phyloP scores from a whole-genome alignment of 2,888 invertebrate genomes.

The Spodoptera littoralis region DNA sequence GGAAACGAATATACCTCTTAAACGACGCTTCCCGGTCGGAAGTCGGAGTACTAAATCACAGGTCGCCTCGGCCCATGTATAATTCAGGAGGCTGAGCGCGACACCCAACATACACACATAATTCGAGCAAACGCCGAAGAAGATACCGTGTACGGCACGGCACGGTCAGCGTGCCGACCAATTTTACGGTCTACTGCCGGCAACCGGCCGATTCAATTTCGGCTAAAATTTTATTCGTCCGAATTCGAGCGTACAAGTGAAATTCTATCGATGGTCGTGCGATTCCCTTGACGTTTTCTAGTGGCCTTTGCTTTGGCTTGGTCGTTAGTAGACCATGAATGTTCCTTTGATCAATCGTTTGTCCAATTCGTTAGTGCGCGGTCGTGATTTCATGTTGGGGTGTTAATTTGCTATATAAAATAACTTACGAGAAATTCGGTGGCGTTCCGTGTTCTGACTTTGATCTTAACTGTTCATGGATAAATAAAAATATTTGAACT shows the following conservation, averaged over 20 bases:
- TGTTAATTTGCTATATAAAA: slow-evolving; percentile 43
- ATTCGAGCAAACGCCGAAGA: slow-evolving; percentile 79
- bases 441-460: slow-evolving; percentile 1
- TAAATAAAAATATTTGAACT: background rate
- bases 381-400: slow-evolving; percentile 32
- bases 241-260: slow-evolving; percentile 81
- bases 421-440: slow-evolving; percentile 9
- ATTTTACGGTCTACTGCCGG: slow-evolving; percentile 85
- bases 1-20: slow-evolving; percentile 74
- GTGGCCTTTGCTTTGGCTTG: slow-evolving; percentile 70
- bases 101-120: slow-evolving; percentile 75
- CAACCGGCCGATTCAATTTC: slow-evolving; percentile 86
- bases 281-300: slow-evolving; percentile 72
- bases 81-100: slow-evolving; percentile 82
- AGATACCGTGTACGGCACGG: slow-evolving; percentile 73
- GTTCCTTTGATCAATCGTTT: slow-evolving; percentile 55
- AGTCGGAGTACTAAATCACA: slow-evolving; percentile 82
- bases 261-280: slow-evolving; percentile 80
- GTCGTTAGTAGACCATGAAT: slow-evolving; percentile 62
- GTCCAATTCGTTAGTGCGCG: slow-evolving; percentile 37
- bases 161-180: slow-evolving; percentile 80
- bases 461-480: slow-evolving; percentile 8
- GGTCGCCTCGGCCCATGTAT: slow-evolving; percentile 80
- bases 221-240: slow-evolving; percentile 85
- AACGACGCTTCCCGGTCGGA: slow-evolving; percentile 71